Evolutionary conservation across 1,140 invertebrate species (phyloP).

Genomic region (Caenorhabditis latens): DNA sequence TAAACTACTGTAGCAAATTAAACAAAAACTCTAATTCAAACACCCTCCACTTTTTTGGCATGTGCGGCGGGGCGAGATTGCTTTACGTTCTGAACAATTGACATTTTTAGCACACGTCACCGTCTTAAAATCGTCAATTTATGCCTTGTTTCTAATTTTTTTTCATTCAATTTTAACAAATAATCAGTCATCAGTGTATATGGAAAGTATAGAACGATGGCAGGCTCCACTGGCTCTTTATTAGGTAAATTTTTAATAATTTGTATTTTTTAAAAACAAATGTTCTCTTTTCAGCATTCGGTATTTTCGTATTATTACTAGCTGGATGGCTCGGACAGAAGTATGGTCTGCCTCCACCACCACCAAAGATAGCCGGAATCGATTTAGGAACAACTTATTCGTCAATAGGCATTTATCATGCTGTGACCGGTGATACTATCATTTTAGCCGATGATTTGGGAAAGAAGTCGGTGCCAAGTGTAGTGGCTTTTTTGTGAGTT

Average conservation of each 20-base stretch:
- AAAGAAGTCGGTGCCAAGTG: conserved; percentile 72
- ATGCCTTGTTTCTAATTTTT: background rate
- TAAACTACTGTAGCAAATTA: no score
- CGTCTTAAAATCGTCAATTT: background rate
- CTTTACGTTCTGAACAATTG: background rate
- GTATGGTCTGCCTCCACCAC: conserved; percentile 79
- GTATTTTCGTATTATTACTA: conserved; percentile 73
- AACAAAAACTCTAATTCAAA: background rate
- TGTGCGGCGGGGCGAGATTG: background rate
- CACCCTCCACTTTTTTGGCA: background rate
- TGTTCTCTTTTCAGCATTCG: conserved; percentile 29
- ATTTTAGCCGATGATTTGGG: conserved; percentile 73
- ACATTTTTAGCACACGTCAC: conserved; percentile 37
- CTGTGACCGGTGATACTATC: conserved; percentile 78
- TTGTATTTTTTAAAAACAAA: background rate
- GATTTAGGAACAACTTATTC: conserved; percentile 80
- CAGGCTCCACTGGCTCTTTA: background rate
- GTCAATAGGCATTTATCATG: conserved; percentile 79
- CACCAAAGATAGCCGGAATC: conserved; percentile 80
- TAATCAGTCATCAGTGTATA: background rate
- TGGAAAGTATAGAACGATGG: background rate
- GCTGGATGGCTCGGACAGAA: conserved; percentile 79
- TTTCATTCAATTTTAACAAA: background rate
- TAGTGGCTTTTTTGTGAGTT: conserved; percentile 76
- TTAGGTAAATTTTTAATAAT: background rate